phyloP scores from a whole-genome alignment of 2,113 vertebrate species.

The Tachysurus fulvidraco region DNA sequence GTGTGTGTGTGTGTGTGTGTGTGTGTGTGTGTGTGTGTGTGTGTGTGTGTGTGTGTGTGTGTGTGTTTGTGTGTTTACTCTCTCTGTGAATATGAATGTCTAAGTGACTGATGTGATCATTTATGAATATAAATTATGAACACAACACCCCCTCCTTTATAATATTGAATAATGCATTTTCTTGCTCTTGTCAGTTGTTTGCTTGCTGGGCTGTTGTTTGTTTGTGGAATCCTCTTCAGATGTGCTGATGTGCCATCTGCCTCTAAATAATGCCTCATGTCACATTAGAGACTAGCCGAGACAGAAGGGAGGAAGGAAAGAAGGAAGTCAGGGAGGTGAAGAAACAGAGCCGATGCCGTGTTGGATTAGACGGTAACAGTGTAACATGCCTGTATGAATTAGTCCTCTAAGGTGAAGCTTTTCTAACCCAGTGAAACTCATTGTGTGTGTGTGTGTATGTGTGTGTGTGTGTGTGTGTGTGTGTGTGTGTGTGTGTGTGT shows the following conservation, averaged over 20 bases:
- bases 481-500: slow-evolving; percentile 23
- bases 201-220: slow-evolving; percentile 34
- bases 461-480: slow-evolving; percentile 16
- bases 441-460: slow-evolving; percentile 8
- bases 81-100: slow-evolving; percentile 48
- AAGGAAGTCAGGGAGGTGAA: slow-evolving; percentile 3
- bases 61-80: slow-evolving; percentile 34
- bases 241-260: slow-evolving; percentile 53
- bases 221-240: slow-evolving; percentile 49
- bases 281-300: slow-evolving; percentile 40
- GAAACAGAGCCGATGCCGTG: slow-evolving; percentile 30
- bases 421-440: slow-evolving; percentile 22
- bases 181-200: slow-evolving; percentile 43
- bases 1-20: slow-evolving; percentile 4
- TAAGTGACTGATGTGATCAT: slow-evolving; percentile 51
- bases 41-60: background rate
- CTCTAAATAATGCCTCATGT: slow-evolving; percentile 47
- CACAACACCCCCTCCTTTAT: background rate
- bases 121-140: slow-evolving; percentile 59
- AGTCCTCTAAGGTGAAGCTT: slow-evolving; percentile 22
- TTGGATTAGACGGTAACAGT: slow-evolving; percentile 37
- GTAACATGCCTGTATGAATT: slow-evolving; percentile 46
- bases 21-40: slow-evolving; percentile 15
- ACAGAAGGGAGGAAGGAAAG: slow-evolving; percentile 9
- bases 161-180: slow-evolving; percentile 59